phyloP scores from a whole-genome alignment of 1,140 invertebrate genomes.

The Drosophila lowei region DNA sequence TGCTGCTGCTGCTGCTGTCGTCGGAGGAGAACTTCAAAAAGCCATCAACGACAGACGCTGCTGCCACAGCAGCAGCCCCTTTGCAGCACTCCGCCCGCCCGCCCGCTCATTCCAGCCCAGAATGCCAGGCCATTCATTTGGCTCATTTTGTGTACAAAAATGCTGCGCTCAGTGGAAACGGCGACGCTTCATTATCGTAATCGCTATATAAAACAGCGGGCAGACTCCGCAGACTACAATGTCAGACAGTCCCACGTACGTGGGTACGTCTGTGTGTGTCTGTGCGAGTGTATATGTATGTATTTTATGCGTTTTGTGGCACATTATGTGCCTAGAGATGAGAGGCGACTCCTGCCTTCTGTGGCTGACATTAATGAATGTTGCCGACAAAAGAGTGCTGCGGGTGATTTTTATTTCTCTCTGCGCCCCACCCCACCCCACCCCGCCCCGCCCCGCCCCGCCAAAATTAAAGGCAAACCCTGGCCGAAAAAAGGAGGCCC shows the following conservation, averaged over 20 bases:
- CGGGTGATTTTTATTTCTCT: constrained; percentile 70
- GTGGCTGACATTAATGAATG: constrained; percentile 77
- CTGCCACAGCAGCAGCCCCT: constrained; percentile 31
- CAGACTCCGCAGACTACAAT: constrained; percentile 65
- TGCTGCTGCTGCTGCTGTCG: constrained; percentile 2
- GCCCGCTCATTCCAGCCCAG: not conserved
- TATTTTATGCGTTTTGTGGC: constrained; percentile 75
- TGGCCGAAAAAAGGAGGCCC: constrained; percentile 22
- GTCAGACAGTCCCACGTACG: constrained; percentile 35
- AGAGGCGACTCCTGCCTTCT: constrained; percentile 38
- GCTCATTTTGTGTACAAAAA: constrained; percentile 80
- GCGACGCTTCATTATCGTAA: constrained; percentile 79
- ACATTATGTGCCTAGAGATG: constrained; percentile 65
- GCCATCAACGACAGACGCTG: constrained; percentile 78
- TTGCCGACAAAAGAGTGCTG: constrained; percentile 59
- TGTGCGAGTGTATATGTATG: constrained; percentile 36
- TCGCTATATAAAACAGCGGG: constrained; percentile 81
- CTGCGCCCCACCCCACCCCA: constrained; percentile 13
- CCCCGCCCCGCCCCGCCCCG: too few species aligned
- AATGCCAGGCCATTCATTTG: constrained; percentile 69
- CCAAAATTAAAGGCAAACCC: constrained; percentile 32
- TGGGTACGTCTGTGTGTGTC: constrained; percentile 2
- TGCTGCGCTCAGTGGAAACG: constrained; percentile 75
- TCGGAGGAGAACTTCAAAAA: constrained; percentile 75
- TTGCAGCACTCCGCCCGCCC: not conserved